Percentiles rank a stretch among this genome's conserved stretches.
These are phyloP conservation scores for Xanthia icteritia DNA, from an alignment of 2,888 invertebrate genomes.

Conservation along the genomic window DNA sequence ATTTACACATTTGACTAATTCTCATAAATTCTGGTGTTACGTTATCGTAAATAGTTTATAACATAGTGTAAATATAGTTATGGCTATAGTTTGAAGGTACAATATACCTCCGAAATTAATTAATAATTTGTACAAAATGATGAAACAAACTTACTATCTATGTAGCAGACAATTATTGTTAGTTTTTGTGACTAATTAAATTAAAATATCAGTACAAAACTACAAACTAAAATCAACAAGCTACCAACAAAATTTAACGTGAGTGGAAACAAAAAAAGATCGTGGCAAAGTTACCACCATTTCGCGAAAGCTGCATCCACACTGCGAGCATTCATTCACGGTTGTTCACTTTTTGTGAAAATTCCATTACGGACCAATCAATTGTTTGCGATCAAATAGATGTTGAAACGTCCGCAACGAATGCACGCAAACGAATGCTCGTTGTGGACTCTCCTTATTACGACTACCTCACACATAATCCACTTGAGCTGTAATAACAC, in stretches of 20 bases:
- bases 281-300: slow-evolving; percentile 28
- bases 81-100: neutral
- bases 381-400: neutral
- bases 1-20: slow-evolving; percentile 28
- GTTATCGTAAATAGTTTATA: slow-evolving; percentile 10
- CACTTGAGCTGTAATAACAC: slow-evolving; percentile 72
- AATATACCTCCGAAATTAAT: neutral
- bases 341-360: neutral
- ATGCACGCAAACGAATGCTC: slow-evolving; percentile 4
- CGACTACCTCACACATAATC: slow-evolving; percentile 76
- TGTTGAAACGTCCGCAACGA: neutral
- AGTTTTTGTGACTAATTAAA: neutral
- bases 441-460: neutral
- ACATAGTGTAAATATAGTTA: slow-evolving; percentile 4
- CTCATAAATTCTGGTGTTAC: neutral
- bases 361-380: neutral
- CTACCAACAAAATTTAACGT: slow-evolving; percentile 9
- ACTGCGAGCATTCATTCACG: neutral
- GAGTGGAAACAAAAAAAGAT: slow-evolving; percentile 21
- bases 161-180: neutral
- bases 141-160: slow-evolving; percentile 7
- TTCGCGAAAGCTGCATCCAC: neutral
- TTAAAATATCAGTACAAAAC: slow-evolving; percentile 3
- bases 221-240: slow-evolving; percentile 9
- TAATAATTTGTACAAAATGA: slow-evolving; percentile 10